Evolutionary conservation across 2,797 vertebrate species (phyloP).

Genomic region (Alosa sapidissima): DNA sequence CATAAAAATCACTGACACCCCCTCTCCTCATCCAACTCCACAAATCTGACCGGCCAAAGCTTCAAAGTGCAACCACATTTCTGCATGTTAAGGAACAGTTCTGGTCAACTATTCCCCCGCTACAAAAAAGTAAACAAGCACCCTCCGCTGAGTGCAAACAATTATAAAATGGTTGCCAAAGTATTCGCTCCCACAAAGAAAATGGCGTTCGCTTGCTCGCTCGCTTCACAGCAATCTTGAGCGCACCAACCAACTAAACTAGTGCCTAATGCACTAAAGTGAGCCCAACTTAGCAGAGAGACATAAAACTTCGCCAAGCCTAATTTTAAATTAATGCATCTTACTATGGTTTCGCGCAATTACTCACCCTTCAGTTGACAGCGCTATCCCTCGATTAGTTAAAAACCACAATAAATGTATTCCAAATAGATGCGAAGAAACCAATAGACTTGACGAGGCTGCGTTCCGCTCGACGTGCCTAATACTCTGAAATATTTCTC

Average conservation of each 20-base stretch:
- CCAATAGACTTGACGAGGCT: constrained; percentile 43
- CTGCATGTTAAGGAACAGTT: background rate
- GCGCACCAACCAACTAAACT: constrained; percentile 39
- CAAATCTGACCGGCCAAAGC: background rate
- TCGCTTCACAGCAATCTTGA: constrained; percentile 29
- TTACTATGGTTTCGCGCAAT: background rate
- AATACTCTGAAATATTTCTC: constrained; percentile 66
- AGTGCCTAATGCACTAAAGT: constrained; percentile 29
- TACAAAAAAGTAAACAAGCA: background rate
- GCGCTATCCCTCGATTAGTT: constrained; percentile 31
- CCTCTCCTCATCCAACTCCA: constrained; percentile 17
- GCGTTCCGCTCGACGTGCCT: constrained; percentile 54
- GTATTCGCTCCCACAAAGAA: constrained; percentile 61
- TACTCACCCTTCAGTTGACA: constrained; percentile 48
- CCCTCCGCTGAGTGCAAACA: constrained; percentile 35
- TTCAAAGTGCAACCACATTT: constrained; percentile 16
- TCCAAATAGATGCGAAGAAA: constrained; percentile 10
- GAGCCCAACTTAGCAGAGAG: constrained; percentile 37
- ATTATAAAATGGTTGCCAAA: constrained; percentile 62
- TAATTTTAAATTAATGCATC: background rate
- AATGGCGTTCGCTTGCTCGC: constrained; percentile 71
- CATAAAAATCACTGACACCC: constrained; percentile 53
- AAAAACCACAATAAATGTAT: constrained; percentile 35
- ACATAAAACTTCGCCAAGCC: background rate
- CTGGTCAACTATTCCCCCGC: background rate